Percentiles rank a stretch among this genome's conserved stretches.
phyloP scores from a whole-genome alignment of 2,113 vertebrate species.

The Micromys minutus region DNA sequence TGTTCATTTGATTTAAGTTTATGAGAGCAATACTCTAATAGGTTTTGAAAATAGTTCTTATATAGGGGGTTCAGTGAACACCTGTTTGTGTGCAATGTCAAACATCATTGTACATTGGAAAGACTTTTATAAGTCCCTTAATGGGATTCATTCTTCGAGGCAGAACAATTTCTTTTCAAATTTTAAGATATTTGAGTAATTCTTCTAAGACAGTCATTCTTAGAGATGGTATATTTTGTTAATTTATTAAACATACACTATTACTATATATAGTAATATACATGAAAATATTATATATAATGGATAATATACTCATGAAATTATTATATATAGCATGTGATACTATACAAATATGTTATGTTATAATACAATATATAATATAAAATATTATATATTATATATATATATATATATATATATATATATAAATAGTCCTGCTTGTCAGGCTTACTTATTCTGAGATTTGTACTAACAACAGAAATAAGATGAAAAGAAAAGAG shows the following conservation, averaged over 20 bases:
- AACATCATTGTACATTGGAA: not conserved
- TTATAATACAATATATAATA: too few species aligned
- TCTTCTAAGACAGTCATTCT: slow-evolving; percentile 12
- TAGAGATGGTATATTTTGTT: slow-evolving; percentile 30
- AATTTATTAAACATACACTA: not conserved
- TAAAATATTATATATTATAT: too few species aligned
- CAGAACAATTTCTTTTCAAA: slow-evolving; percentile 17
- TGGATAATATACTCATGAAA: too few species aligned
- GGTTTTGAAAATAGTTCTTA: not conserved
- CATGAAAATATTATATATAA: not conserved
- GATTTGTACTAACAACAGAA: slow-evolving; percentile 13
- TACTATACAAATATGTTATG: too few species aligned
- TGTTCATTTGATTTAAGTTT: not conserved
- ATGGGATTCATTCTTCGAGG: slow-evolving; percentile 25
- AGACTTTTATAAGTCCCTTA: not conserved
- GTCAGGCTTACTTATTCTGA: slow-evolving; percentile 40
- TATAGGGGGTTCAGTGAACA: not conserved
- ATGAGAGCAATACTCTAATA: not conserved
- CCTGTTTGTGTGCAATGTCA: not conserved
- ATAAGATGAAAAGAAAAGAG: not conserved
- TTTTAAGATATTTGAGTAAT: slow-evolving; percentile 18
- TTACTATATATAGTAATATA: not conserved
- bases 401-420: not conserved
- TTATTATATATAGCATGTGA: too few species aligned
- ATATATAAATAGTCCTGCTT: not conserved